Evolutionary conservation across 2,888 invertebrate genomes (phyloP).

Genomic region (Calliphora vomitoria): DNA sequence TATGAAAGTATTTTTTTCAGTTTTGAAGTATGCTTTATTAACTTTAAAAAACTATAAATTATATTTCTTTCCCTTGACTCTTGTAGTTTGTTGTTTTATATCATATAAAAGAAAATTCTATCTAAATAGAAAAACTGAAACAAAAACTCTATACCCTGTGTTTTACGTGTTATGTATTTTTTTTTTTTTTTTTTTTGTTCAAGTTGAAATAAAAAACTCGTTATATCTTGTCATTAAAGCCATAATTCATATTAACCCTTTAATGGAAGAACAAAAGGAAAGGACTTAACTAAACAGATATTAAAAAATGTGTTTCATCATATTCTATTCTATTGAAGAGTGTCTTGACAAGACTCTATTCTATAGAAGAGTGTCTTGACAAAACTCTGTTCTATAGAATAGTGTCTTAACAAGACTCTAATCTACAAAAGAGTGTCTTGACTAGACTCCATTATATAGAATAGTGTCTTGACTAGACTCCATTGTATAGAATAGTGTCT

Average conservation of each 20-base stretch:
- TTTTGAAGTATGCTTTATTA: slow-evolving; percentile 59
- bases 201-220: slow-evolving; percentile 27
- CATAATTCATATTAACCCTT: slow-evolving; percentile 59
- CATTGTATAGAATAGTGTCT: too few species aligned
- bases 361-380: too few species aligned
- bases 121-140: slow-evolving; percentile 40
- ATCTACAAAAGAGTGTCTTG: too few species aligned
- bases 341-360: too few species aligned
- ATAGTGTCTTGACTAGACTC: too few species aligned
- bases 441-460: too few species aligned
- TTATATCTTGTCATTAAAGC: slow-evolving; percentile 42
- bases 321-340: too few species aligned
- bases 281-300: too few species aligned
- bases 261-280: neutral
- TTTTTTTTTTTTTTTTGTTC: slow-evolving; percentile 5
- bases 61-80: slow-evolving; percentile 45
- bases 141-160: slow-evolving; percentile 47
- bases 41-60: slow-evolving; percentile 59
- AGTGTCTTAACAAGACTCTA: too few species aligned
- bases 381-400: too few species aligned
- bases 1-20: slow-evolving; percentile 34
- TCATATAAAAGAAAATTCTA: slow-evolving; percentile 25
- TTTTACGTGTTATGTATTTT: slow-evolving; percentile 25
- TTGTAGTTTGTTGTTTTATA: slow-evolving; percentile 13
- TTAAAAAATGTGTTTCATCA: too few species aligned